These are phyloP conservation scores for Oreochromis aureus DNA, from an alignment of 2,113 vertebrate species.

Conservation along the genomic window DNA sequence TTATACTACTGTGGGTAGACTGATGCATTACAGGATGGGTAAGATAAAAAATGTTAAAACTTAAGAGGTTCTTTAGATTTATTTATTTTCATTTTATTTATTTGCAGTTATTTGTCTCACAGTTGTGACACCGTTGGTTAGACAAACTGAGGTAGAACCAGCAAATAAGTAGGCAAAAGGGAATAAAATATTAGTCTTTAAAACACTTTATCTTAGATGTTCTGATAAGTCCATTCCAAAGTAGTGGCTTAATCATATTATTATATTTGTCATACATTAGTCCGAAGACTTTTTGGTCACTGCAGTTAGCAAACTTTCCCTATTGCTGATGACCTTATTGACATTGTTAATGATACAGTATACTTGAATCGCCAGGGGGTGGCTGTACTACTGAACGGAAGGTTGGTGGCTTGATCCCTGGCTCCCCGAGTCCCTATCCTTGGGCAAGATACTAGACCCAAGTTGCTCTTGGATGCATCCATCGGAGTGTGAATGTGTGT, in stretches of 20 bases:
- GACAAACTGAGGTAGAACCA: neutral
- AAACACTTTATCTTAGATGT: rapidly evolving
- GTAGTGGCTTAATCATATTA: neutral
- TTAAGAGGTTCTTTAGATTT: neutral
- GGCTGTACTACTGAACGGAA: neutral
- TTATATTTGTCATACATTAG: neutral
- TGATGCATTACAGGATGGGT: neutral
- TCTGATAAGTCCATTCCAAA: neutral
- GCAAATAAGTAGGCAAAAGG: rapidly evolving
- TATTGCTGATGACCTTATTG: neutral
- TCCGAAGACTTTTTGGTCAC: neutral
- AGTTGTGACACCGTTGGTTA: neutral
- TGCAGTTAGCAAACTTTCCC: neutral
- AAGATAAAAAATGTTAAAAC: neutral
- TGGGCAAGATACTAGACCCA: neutral
- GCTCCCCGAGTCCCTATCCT: rapidly evolving
- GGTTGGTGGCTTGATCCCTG: neutral
- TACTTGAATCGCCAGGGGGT: neutral
- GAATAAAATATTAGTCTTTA: neutral
- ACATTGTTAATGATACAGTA: neutral
- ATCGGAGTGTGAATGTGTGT: neutral
- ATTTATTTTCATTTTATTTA: neutral
- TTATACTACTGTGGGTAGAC: neutral
- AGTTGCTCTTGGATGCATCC: neutral
- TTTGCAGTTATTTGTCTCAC: neutral